phyloP scores from a whole-genome alignment of 2,113 vertebrate genomes.

The Myotis davidii region DNA sequence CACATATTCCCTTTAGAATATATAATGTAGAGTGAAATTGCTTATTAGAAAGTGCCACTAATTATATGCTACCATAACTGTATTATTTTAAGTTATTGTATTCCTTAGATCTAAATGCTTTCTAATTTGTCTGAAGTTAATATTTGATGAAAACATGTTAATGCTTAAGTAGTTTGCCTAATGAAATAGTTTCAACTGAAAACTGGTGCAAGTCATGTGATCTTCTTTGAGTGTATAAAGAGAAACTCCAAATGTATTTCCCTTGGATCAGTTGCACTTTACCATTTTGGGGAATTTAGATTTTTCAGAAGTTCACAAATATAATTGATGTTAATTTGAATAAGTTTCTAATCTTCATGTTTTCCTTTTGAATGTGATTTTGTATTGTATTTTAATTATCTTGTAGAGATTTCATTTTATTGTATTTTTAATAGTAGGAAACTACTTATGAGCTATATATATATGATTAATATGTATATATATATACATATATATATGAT shows the following conservation, averaged over 20 bases:
- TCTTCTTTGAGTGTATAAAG: slow-evolving; percentile 19
- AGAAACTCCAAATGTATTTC: not conserved
- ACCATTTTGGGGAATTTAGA: not conserved
- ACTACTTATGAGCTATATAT: not conserved
- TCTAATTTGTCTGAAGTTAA: slow-evolving; percentile 61
- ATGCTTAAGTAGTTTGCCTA: slow-evolving; percentile 41
- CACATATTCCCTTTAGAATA: not conserved
- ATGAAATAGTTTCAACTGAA: not conserved
- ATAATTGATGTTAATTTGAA: not conserved
- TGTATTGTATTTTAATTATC: not conserved
- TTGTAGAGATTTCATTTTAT: not conserved
- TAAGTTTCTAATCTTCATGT: not conserved
- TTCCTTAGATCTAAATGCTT: slow-evolving; percentile 13
- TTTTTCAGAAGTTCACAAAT: not conserved
- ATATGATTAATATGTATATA: not conserved
- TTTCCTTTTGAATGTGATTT: not conserved
- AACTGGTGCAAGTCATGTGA: not conserved
- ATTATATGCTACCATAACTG: not conserved
- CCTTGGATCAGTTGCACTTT: not conserved
- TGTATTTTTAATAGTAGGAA: not conserved
- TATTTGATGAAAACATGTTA: slow-evolving; percentile 66
- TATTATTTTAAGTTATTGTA: slow-evolving; percentile 40
- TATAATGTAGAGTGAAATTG: not conserved
- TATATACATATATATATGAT: no score
- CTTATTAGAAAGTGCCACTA: slow-evolving; percentile 33